Conservation (phyloP, 2,797 vertebrate species). For the Aulostomus chinensis region DNA sequence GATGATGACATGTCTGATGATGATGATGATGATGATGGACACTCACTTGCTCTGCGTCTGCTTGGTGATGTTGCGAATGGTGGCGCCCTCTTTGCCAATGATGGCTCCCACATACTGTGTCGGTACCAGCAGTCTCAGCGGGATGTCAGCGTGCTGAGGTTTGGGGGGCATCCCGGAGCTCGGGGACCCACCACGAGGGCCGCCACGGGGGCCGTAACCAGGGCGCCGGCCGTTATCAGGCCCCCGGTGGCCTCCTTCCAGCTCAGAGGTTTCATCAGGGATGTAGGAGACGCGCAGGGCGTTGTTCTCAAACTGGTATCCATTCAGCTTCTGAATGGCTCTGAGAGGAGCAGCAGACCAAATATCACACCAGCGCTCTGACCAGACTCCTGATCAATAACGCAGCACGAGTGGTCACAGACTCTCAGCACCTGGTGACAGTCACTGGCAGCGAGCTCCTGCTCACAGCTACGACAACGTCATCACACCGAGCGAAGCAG, state of each 20-base stretch:
- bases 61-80: conserved; percentile 95
- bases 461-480: too few relatives aligned
- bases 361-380: too few relatives aligned
- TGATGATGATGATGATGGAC: too few relatives aligned
- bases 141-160: conserved; percentile 89
- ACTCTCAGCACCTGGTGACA: too few relatives aligned
- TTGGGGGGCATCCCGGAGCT: conserved; percentile 82
- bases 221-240: conserved; percentile 87
- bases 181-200: conserved; percentile 85
- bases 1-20: too few relatives aligned
- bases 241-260: conserved; percentile 80
- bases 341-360: conserved; percentile 74
- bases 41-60: conserved; percentile 97
- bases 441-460: too few relatives aligned
- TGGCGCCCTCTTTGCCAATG: conserved; percentile 95
- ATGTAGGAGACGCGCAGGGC: conserved; percentile 92
- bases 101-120: conserved; percentile 95
- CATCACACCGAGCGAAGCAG: too few relatives aligned
- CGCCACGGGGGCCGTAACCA: conserved; percentile 80
- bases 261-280: conserved; percentile 86
- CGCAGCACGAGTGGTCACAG: too few relatives aligned
- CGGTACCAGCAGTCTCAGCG: conserved; percentile 91
- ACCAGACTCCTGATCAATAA: too few relatives aligned
- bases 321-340: conserved; percentile 94
- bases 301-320: conserved; percentile 93